Evolutionary conservation across 2,888 invertebrate genomes (phyloP).

Genomic region (Trilocha varians): DNA sequence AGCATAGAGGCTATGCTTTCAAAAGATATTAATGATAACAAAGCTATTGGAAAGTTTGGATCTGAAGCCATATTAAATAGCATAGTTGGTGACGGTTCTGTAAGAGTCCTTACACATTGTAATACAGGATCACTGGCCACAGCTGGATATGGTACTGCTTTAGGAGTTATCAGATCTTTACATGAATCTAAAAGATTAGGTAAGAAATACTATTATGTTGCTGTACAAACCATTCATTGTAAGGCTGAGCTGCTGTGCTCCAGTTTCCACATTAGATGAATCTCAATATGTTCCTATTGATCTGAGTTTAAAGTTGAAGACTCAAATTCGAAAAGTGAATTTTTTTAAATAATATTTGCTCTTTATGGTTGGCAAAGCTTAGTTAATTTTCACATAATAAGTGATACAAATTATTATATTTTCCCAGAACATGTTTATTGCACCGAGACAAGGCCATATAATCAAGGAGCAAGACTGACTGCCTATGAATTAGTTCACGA

Average conservation of each 20-base stretch:
- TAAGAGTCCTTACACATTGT: conserved; percentile 94
- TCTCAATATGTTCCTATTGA: too few species aligned
- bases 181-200: conserved; percentile 80
- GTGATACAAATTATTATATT: too few species aligned
- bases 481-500: conserved; percentile 96
- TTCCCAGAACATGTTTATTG: conserved; percentile 89
- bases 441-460: conserved; percentile 98
- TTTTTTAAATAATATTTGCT: too few species aligned
- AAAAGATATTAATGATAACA: conserved; percentile 91
- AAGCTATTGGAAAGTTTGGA: conserved; percentile 88
- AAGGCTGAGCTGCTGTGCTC: too few species aligned
- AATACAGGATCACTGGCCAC: conserved; percentile 99
- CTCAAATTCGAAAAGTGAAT: too few species aligned
- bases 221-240: too few species aligned
- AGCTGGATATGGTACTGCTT: conserved; percentile 96
- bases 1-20: conserved; percentile 86
- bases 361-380: too few species aligned
- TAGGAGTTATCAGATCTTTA: conserved; percentile 93
- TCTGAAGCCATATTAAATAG: conserved; percentile 81
- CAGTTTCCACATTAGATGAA: too few species aligned
- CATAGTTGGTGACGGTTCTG: conserved; percentile 71
- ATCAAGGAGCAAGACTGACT: conserved; percentile 96
- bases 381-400: too few species aligned
- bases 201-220: too few species aligned
- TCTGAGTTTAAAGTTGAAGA: too few species aligned